These are phyloP conservation scores for Agrotis clavis DNA, from an alignment of 2,888 invertebrate genomes.

Conservation along the genomic window DNA sequence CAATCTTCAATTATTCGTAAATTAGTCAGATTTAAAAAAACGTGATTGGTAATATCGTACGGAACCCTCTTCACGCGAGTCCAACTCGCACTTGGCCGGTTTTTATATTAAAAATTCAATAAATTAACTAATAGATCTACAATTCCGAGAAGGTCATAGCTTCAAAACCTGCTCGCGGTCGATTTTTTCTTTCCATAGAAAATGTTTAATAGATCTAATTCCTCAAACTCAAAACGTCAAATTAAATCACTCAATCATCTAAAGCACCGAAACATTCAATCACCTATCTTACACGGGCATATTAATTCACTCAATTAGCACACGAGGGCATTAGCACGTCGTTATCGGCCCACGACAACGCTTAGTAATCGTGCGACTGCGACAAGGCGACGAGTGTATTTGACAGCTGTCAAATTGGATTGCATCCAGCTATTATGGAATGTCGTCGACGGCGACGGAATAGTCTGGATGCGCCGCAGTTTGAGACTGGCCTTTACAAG, in stretches of 20 bases:
- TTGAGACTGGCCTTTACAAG: constrained; percentile 5
- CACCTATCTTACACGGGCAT: constrained; percentile 79
- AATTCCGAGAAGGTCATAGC: no score
- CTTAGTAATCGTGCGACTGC: constrained; percentile 82
- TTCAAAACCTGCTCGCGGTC: no score
- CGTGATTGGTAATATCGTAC: no score
- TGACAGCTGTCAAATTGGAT: constrained; percentile 91
- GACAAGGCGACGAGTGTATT: constrained; percentile 87
- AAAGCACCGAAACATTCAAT: constrained; percentile 41
- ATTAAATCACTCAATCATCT: constrained; percentile 34
- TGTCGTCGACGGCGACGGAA: constrained; percentile 73
- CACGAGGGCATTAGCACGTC: constrained; percentile 82
- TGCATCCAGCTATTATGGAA: constrained; percentile 88
- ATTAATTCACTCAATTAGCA: constrained; percentile 75
- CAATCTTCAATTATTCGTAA: no score
- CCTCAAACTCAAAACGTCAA: not conserved
- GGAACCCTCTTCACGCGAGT: no score
- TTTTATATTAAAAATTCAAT: no score
- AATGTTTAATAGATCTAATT: no score
- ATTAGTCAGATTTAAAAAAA: no score
- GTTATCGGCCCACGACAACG: constrained; percentile 79
- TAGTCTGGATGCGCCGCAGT: constrained; percentile 72
- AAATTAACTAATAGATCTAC: no score
- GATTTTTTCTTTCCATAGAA: no score
- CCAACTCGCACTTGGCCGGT: no score